Conservation (phyloP, 2,888 invertebrate species). For the Lissonota sp. region DNA sequence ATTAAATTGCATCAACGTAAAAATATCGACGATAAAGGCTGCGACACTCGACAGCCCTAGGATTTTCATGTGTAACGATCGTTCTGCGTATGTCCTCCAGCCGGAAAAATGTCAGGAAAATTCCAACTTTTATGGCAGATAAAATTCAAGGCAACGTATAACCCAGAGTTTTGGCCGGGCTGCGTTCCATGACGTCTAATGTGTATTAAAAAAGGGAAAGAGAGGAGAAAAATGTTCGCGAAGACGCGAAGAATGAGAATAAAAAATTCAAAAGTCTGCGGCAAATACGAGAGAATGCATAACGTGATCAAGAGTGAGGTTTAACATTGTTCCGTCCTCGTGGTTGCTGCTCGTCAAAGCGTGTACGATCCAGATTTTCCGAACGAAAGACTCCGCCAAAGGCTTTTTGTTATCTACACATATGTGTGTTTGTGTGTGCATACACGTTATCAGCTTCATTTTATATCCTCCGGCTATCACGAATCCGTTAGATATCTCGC, state of each 20-base stretch:
- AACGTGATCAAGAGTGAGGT: slow-evolving; percentile 12
- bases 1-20: too few species aligned
- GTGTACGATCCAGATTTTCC: slow-evolving; percentile 47
- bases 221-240: too few species aligned
- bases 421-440: background rate
- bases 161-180: too few species aligned
- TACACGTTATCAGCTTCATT: slow-evolving; percentile 18
- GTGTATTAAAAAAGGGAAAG: too few species aligned
- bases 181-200: too few species aligned
- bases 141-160: too few species aligned
- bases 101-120: too few species aligned
- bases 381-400: slow-evolving; percentile 48
- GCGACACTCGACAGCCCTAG: too few species aligned
- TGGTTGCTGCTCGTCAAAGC: slow-evolving; percentile 56
- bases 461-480: slow-evolving; percentile 4
- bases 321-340: slow-evolving; percentile 36
- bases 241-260: background rate
- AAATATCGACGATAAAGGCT: too few species aligned
- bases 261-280: background rate
- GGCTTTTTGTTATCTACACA: slow-evolving; percentile 25
- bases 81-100: too few species aligned
- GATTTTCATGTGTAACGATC: too few species aligned
- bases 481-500: slow-evolving; percentile 17
- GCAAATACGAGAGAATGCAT: slow-evolving; percentile 1
- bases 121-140: too few species aligned